Base-by-base conservation (phyloP, 2,797 vertebrate species). In the Cirrhinus molitorella region DNA sequence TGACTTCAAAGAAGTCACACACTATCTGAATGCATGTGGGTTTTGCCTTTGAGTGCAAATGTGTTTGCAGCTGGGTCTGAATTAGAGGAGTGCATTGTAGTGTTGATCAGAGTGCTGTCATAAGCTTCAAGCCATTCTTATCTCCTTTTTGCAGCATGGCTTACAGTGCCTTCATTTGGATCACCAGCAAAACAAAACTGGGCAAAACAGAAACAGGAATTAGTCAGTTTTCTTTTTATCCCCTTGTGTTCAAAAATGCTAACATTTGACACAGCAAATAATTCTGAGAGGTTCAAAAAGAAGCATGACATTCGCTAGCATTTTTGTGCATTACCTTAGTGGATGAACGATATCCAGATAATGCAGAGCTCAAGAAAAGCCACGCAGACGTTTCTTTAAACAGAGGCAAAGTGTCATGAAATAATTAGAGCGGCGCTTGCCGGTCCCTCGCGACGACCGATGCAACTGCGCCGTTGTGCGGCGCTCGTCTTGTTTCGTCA, bases 71-170 rank as follows among this genome's bases (percentile, higher is more conserved):
- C 75, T 74, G 80, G 67, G 80, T 75, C 68, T 87, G 86, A 88
- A 84, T 85, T 77, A 85, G 83, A 87, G 81, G 65, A 75, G 53
- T 77, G 71, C 80, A 66, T 84, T 86, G 84, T 78, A 83, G 80
- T 87, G 85, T 79, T 85, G 73, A 89, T 83, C 87, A 87, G 85
- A 86, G 85, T 82, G 85, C 80, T 85, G 87, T 86, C 70, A 57
- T 88, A 87, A 88, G 86, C 87, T 86, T 87, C 84, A 86, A 85
- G 86, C 75, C 63, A 81, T 85, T 88, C 88, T 89, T 89, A 89
- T 89, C 88, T 87, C 80, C 72, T 45, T 67, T 83, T 65, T 88
- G 87, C 88, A 89, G 88, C 87, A 83, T 66, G 78, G 87, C 86
- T 88, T 88, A 87, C 67, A 68, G 63, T 86, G 66, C 84, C 73